Percentiles rank a stretch among this genome's conserved stretches.
Evolutionary conservation across 2,797 vertebrate genomes (phyloP).

Genomic region (Gobio occitaniae): DNA sequence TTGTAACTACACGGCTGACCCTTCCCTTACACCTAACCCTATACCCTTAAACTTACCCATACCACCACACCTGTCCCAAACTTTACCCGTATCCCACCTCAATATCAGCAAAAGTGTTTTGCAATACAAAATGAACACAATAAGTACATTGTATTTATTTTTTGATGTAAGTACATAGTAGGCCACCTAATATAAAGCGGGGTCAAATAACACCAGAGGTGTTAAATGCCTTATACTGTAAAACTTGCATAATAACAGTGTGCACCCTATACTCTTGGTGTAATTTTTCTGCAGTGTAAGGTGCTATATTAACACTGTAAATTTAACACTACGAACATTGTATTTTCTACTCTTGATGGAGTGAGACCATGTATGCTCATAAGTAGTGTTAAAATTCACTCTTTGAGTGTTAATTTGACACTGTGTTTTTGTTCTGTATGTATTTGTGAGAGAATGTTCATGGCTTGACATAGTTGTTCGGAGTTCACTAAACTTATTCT

Average conservation of each 20-base stretch:
- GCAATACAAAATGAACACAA: too few relatives aligned
- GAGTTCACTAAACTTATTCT: slow-evolving; percentile 2
- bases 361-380: not conserved
- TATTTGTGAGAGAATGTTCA: not conserved
- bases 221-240: not conserved
- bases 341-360: not conserved
- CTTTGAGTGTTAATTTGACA: not conserved
- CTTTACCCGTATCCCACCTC: too few relatives aligned
- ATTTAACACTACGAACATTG: too few relatives aligned
- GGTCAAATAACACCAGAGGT: not conserved
- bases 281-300: not conserved
- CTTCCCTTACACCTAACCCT: too few relatives aligned
- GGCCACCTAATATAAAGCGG: too few relatives aligned
- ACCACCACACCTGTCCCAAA: too few relatives aligned
- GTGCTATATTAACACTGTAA: too few relatives aligned
- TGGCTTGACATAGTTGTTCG: not conserved
- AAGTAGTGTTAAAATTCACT: not conserved
- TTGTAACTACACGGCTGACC: too few relatives aligned
- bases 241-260: not conserved
- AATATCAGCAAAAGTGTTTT: too few relatives aligned
- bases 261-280: not conserved
- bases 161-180: too few relatives aligned
- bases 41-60: too few relatives aligned
- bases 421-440: not conserved
- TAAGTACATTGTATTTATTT: too few relatives aligned